Conservation (phyloP, 53 echinoderm and acorn worm species). For the Holothuria scabra region DNA sequence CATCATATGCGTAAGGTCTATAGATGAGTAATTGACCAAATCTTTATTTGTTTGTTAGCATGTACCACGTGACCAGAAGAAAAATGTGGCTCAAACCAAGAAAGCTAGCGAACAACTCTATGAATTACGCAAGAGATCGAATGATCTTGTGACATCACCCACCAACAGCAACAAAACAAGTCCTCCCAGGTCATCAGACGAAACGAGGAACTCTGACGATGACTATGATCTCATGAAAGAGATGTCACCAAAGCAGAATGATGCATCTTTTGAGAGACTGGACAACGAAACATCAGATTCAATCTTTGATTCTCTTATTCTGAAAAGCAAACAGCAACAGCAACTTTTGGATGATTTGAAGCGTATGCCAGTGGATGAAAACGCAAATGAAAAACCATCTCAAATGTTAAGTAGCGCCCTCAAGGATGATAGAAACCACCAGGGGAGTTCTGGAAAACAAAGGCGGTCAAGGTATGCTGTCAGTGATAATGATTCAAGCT, state of each 20-base stretch:
- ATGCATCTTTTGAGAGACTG: background rate
- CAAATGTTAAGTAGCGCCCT: background rate
- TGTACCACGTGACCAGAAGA: slow-evolving; percentile 86
- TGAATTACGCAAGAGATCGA: slow-evolving; percentile 62
- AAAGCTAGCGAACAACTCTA: slow-evolving; percentile 87
- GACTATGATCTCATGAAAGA: slow-evolving; percentile 61
- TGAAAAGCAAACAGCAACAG: slow-evolving; percentile 21
- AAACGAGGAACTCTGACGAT: slow-evolving; percentile 37
- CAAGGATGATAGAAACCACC: too few species aligned
- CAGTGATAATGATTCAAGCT: slow-evolving; percentile 4
- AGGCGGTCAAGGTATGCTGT: background rate
- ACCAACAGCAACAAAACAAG: slow-evolving; percentile 38
- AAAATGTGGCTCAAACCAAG: slow-evolving; percentile 78
- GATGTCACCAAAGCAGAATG: slow-evolving; percentile 56
- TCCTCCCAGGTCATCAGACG: background rate
- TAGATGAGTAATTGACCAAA: background rate
- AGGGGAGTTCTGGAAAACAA: background rate
- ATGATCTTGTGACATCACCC: slow-evolving; percentile 41
- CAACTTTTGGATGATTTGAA: slow-evolving; percentile 16
- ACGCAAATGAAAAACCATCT: slow-evolving; percentile 19
- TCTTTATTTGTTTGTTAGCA: slow-evolving; percentile 60
- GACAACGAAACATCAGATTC: background rate
- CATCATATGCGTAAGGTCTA: too few species aligned
- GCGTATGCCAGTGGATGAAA: slow-evolving; percentile 33
- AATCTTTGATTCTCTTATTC: slow-evolving; percentile 6